Conservation (phyloP, 2,113 vertebrate species). For the Gymnocephalus cernua region DNA sequence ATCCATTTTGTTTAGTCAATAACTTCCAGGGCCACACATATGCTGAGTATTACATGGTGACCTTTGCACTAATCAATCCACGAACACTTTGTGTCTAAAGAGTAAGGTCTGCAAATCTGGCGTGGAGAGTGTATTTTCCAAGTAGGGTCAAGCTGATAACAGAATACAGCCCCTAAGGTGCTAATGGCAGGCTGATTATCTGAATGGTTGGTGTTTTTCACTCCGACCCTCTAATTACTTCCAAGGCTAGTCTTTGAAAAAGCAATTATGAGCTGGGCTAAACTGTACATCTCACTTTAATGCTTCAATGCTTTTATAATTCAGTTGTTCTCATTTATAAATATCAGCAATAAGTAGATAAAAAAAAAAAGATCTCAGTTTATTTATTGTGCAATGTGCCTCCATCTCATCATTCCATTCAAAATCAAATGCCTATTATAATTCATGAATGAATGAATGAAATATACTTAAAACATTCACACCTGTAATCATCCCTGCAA, state of each 20-base stretch:
- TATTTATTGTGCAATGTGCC: background rate
- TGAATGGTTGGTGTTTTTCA: constrained; percentile 76
- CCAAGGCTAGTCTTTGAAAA: constrained; percentile 74
- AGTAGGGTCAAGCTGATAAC: constrained; percentile 67
- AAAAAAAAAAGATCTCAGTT: constrained; percentile 25
- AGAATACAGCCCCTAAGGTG: constrained; percentile 58
- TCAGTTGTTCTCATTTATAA: constrained; percentile 67
- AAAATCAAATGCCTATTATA: constrained; percentile 1
- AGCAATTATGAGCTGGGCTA: constrained; percentile 75
- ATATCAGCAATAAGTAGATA: constrained; percentile 49
- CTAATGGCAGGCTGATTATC: constrained; percentile 79
- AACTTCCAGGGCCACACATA: constrained; percentile 64
- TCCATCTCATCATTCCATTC: background rate
- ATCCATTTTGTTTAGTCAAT: constrained; percentile 76
- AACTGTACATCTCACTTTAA: constrained; percentile 74
- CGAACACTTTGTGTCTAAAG: constrained; percentile 59
- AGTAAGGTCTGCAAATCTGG: constrained; percentile 43
- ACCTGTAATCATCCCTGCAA: background rate
- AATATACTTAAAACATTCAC: constrained; percentile 2
- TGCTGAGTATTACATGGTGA: constrained; percentile 69
- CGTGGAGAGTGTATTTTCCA: constrained; percentile 24
- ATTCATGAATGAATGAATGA: too few relatives aligned
- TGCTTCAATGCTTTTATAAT: constrained; percentile 67
- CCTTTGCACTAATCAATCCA: constrained; percentile 77
- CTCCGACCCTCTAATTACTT: constrained; percentile 75